Evolutionary conservation across 2,797 vertebrate genomes (phyloP).

Genomic region (Squalus acanthias): DNA sequence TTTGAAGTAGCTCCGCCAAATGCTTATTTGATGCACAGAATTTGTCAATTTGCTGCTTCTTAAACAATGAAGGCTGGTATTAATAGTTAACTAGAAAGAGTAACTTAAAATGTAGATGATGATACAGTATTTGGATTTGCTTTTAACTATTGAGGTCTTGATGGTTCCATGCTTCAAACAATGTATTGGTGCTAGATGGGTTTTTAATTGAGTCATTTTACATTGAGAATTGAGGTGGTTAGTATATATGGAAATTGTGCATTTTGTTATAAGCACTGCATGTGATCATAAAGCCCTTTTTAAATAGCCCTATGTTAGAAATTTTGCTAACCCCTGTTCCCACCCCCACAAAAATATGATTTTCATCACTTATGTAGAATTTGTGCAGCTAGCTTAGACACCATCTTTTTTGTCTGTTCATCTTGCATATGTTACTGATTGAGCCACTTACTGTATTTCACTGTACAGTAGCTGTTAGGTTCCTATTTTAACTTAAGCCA

Average conservation of each 20-base stretch:
- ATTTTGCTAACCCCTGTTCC: not conserved
- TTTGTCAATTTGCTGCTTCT: constrained; percentile 18
- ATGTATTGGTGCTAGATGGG: constrained; percentile 1
- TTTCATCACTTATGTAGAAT: constrained; percentile 24
- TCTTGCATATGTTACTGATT: not conserved
- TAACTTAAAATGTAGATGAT: constrained; percentile 1
- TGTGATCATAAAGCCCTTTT: not conserved
- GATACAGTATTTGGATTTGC: constrained; percentile 22
- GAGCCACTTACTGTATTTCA: not conserved
- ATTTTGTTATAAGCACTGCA: constrained; percentile 8
- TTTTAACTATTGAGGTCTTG: not conserved
- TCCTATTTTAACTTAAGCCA: not conserved
- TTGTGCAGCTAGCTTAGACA: not conserved
- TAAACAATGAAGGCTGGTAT: constrained; percentile 33
- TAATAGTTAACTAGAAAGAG: constrained; percentile 24
- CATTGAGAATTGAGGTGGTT: not conserved
- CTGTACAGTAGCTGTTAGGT: not conserved
- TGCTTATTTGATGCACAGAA: constrained; percentile 8
- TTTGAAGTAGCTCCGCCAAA: constrained; percentile 29
- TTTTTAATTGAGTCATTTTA: constrained; percentile 1
- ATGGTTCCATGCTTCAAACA: constrained; percentile 15
- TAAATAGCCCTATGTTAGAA: not conserved
- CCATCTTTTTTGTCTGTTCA: not conserved
- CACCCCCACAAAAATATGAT: not conserved
- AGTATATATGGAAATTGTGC: not conserved